phyloP scores from a whole-genome alignment of 2,888 invertebrate species.

The Physocephala rufipes region DNA sequence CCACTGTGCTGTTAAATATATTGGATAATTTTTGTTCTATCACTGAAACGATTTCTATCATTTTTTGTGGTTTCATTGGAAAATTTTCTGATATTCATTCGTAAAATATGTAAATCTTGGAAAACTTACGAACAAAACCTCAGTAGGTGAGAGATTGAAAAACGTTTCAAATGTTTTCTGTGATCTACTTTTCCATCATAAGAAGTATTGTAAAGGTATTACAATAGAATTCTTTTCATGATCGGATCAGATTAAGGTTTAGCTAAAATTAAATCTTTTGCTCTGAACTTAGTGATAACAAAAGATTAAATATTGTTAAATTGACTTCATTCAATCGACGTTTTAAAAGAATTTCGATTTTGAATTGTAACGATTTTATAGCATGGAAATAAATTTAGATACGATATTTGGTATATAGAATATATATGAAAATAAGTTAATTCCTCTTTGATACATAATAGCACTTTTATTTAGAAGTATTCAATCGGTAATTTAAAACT shows the following conservation, averaged over 20 bases:
- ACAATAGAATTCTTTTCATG: slow-evolving; percentile 56
- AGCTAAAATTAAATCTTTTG: background rate
- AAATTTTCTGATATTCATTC: no score
- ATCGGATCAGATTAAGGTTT: slow-evolving; percentile 48
- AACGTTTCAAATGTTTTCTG: background rate
- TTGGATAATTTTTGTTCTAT: slow-evolving; percentile 49
- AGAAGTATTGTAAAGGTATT: slow-evolving; percentile 43
- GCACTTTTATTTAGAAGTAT: no score
- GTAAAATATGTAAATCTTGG: no score
- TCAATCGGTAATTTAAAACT: no score
- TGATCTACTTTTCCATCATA: slow-evolving; percentile 29
- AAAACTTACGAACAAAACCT: no score
- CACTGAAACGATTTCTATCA: no score
- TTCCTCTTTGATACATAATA: no score
- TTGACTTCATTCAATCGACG: background rate
- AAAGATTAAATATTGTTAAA: background rate
- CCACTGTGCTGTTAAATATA: background rate
- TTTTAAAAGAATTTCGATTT: background rate
- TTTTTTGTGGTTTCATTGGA: no score
- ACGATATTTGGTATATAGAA: no score
- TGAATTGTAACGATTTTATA: no score
- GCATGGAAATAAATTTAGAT: no score
- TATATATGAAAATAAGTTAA: no score
- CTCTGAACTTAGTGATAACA: background rate
- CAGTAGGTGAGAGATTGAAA: slow-evolving; percentile 42